Conservation (phyloP, 2,888 invertebrate genomes). For the Amiota mariae region DNA sequence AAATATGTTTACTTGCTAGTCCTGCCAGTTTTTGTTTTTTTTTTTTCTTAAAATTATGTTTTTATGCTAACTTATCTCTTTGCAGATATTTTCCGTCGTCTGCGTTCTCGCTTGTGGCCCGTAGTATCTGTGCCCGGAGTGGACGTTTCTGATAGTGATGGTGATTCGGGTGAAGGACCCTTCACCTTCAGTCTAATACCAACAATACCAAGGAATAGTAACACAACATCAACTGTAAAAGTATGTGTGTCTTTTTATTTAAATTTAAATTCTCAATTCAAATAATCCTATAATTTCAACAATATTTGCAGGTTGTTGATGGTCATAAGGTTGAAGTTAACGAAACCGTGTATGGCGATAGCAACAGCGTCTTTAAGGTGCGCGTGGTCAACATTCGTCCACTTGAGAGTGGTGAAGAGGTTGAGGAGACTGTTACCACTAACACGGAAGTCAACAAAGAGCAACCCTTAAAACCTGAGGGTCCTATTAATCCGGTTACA, state of each 20-base stretch:
- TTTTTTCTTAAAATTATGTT: background rate
- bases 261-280: no score
- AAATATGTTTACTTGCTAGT: conserved; percentile 33
- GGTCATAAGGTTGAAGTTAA: conserved; percentile 77
- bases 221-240: conserved; percentile 73
- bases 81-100: conserved; percentile 70
- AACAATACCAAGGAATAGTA: conserved; percentile 60
- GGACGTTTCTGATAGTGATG: conserved; percentile 30
- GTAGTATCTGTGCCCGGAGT: conserved; percentile 35
- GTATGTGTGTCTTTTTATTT: conserved; percentile 50
- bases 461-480: background rate
- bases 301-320: conserved; percentile 73
- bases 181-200: conserved; percentile 46
- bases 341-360: conserved; percentile 75
- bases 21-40: background rate
- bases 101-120: conserved; percentile 67
- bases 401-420: conserved; percentile 68
- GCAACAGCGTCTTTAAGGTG: conserved; percentile 73
- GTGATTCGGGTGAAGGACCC: conserved; percentile 48
- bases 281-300: background rate
- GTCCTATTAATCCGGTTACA: conserved; percentile 43
- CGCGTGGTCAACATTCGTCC: conserved; percentile 76
- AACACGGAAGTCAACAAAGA: conserved; percentile 34
- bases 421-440: conserved; percentile 52
- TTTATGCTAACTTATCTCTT: conserved; percentile 26